These are phyloP conservation scores for Monochamus saltuarius DNA, from an alignment of 1,140 invertebrate species.

Conservation along the genomic window DNA sequence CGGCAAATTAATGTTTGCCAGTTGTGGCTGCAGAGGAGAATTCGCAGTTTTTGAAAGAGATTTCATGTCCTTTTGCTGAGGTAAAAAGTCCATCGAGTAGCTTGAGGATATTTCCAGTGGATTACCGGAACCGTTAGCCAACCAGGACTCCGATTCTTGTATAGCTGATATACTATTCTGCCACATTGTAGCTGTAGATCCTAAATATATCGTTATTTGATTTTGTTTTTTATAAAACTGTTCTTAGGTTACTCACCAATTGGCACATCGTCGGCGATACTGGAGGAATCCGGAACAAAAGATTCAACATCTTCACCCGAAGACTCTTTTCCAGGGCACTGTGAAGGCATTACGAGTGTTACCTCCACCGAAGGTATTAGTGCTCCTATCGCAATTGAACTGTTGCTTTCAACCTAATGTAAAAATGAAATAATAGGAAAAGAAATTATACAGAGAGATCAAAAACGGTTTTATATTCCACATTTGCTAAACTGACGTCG, in stretches of 20 bases:
- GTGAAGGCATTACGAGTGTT: conserved; percentile 82
- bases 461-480: too few species aligned
- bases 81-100: conserved; percentile 29
- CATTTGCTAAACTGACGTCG: too few species aligned
- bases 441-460: neutral
- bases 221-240: too few species aligned
- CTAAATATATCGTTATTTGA: conserved; percentile 17
- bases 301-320: conserved; percentile 63
- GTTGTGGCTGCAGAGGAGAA: conserved; percentile 5
- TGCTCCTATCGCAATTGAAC: conserved; percentile 71
- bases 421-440: neutral
- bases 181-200: conserved; percentile 37
- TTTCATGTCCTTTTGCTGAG: conserved; percentile 12
- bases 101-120: conserved; percentile 23
- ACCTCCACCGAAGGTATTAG: conserved; percentile 83
- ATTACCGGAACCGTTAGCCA: conserved; percentile 27
- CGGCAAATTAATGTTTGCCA: conserved; percentile 38
- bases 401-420: conserved; percentile 48
- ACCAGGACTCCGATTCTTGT: conserved; percentile 13
- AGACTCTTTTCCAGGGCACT: conserved; percentile 77
- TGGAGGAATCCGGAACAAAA: conserved; percentile 77
- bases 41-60: conserved; percentile 1
- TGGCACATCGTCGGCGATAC: conserved; percentile 70
- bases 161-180: conserved; percentile 34
- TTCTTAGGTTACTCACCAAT: conserved; percentile 27